phyloP scores from a whole-genome alignment of 2,797 vertebrate species.

The Rhyacichthys aspro region DNA sequence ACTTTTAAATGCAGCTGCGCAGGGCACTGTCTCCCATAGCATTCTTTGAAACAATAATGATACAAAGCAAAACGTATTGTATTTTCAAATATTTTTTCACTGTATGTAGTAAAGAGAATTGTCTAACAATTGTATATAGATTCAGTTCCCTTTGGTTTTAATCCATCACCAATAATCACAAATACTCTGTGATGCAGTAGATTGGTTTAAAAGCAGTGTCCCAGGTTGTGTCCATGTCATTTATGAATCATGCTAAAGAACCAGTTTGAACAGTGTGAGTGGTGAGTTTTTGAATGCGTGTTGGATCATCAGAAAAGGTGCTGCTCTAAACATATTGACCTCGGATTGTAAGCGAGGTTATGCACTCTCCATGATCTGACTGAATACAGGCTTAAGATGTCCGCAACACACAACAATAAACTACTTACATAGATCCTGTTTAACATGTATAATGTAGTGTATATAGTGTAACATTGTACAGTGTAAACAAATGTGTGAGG shows the following conservation, averaged over 20 bases:
- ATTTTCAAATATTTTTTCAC: conserved; percentile 55
- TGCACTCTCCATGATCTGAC: no score
- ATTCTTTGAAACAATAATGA: background rate
- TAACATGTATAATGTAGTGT: conserved; percentile 28
- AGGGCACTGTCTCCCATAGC: conserved; percentile 21
- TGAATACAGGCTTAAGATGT: no score
- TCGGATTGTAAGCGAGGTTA: conserved; percentile 18
- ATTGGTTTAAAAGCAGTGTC: conserved; percentile 1
- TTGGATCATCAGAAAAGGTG: conserved; percentile 24
- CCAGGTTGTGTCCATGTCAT: background rate
- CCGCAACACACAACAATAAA: no score
- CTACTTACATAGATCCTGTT: conserved; percentile 21
- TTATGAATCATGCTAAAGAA: conserved; percentile 3
- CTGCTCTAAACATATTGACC: conserved; percentile 23
- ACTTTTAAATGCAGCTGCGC: conserved; percentile 16
- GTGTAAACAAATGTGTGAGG: conserved; percentile 20
- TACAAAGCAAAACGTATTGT: conserved; percentile 26
- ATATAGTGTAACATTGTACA: conserved; percentile 34
- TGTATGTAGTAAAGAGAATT: conserved; percentile 25
- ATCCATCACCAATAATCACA: conserved; percentile 14
- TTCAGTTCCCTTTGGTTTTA: conserved; percentile 29
- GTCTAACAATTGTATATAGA: conserved; percentile 39
- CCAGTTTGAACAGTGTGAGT: background rate
- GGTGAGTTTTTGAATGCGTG: conserved; percentile 1
- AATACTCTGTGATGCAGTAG: conserved; percentile 20